These are phyloP conservation scores for Mionectes olivaceus DNA, from an alignment of 2,797 vertebrate species.

Conservation along the genomic window DNA sequence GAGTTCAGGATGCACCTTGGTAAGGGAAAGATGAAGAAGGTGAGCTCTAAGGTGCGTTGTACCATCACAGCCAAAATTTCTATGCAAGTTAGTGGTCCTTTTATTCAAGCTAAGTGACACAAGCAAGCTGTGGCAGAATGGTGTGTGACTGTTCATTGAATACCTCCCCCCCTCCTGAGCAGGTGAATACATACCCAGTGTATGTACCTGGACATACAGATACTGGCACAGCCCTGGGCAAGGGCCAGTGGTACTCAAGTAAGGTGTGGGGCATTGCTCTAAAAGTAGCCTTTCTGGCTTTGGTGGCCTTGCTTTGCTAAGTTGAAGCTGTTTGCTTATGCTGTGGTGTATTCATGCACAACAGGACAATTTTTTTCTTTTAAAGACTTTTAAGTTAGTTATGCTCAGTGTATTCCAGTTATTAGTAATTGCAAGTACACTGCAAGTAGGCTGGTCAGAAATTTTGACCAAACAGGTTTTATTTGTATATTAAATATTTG, in stretches of 20 bases:
- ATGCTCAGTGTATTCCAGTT: background rate
- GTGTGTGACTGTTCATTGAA: background rate
- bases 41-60: fast-evolving
- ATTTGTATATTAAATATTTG: background rate
- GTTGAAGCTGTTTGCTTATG: background rate
- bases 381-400: background rate
- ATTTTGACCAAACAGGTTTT: background rate
- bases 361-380: background rate
- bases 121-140: background rate
- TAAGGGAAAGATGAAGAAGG: background rate
- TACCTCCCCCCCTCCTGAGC: fast-evolving
- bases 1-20: background rate
- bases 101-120: background rate
- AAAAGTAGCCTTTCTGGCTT: background rate
- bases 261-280: background rate
- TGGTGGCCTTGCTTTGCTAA: background rate
- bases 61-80: background rate
- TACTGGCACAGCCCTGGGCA: background rate
- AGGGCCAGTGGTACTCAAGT: background rate
- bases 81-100: fast-evolving
- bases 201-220: background rate
- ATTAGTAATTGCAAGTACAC: background rate
- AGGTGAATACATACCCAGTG: fast-evolving
- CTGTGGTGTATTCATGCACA: background rate
- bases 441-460: background rate